phyloP scores from a whole-genome alignment of 2,113 vertebrate genomes.

The Shinisaurus crocodilurus region DNA sequence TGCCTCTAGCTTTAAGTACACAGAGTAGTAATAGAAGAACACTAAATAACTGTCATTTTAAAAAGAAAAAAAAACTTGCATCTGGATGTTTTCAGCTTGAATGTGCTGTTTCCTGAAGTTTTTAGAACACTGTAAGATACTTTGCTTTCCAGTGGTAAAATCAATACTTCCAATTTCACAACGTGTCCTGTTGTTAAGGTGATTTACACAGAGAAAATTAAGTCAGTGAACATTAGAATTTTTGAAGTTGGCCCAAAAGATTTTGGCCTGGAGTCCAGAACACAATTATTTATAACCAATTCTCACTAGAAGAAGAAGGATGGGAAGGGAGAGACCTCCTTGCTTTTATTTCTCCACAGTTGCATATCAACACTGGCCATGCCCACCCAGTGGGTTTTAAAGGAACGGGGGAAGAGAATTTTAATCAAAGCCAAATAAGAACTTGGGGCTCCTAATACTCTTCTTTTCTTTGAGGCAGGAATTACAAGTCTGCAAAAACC shows the following conservation, averaged over 20 bases:
- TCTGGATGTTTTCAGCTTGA: neutral
- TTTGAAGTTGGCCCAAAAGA: neutral
- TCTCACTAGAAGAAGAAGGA: neutral
- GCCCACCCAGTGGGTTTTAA: no score
- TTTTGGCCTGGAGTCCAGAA: neutral
- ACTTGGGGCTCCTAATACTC: neutral
- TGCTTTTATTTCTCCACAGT: neutral
- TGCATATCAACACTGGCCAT: no score
- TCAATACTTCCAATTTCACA: slow-evolving; percentile 4
- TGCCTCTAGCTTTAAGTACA: neutral
- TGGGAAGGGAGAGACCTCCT: neutral
- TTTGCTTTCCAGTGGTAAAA: slow-evolving; percentile 26
- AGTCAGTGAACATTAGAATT: neutral
- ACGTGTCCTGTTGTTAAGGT: neutral
- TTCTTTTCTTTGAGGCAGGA: neutral
- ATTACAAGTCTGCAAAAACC: neutral
- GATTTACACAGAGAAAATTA: slow-evolving; percentile 7
- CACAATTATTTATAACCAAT: slow-evolving; percentile 1
- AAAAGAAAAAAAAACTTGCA: neutral
- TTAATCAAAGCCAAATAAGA: neutral
- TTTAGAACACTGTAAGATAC: neutral
- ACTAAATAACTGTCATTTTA: neutral
- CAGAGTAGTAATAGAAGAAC: slow-evolving; percentile 4
- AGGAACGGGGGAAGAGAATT: neutral
- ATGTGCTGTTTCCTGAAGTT: neutral